Conservation (phyloP, 2,888 invertebrate genomes). For the Taphrorychus bicolor region DNA sequence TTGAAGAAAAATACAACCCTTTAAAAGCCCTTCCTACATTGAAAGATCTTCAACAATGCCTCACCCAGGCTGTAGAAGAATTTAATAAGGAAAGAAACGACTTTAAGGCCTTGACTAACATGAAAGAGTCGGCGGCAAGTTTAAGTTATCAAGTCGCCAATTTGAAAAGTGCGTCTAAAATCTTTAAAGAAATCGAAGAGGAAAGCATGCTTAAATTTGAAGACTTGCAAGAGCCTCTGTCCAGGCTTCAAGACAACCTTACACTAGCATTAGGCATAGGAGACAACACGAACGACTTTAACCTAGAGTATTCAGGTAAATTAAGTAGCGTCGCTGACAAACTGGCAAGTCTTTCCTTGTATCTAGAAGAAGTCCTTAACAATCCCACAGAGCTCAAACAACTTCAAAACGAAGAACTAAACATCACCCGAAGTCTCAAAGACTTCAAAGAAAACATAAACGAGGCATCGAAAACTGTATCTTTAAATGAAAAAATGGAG, state of each 20-base stretch:
- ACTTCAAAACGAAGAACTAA: constrained; percentile 33
- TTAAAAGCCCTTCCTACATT: constrained; percentile 25
- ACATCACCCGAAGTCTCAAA: constrained; percentile 35
- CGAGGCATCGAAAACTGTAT: constrained; percentile 29
- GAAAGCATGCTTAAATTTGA: constrained; percentile 34
- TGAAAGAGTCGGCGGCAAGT: constrained; percentile 30
- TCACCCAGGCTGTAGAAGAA: constrained; percentile 40
- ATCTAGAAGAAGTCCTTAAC: constrained; percentile 41
- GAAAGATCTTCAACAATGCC: constrained; percentile 17
- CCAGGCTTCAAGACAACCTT: constrained; percentile 43
- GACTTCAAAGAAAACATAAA: constrained; percentile 26
- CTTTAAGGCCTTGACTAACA: constrained; percentile 41
- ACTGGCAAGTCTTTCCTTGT: constrained; percentile 39
- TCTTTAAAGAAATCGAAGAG: constrained; percentile 26
- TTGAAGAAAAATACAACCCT: constrained; percentile 32
- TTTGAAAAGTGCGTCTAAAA: constrained; percentile 14
- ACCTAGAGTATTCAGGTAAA: constrained; percentile 41
- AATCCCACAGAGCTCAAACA: constrained; percentile 32
- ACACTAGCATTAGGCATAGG: constrained; percentile 43
- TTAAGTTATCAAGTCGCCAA: constrained; percentile 24
- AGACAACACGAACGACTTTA: constrained; percentile 46
- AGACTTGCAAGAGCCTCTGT: constrained; percentile 33
- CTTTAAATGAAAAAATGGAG: constrained; percentile 50
- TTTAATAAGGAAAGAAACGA: constrained; percentile 46
- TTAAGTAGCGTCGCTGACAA: constrained; percentile 43